phyloP scores from a whole-genome alignment of 2,888 invertebrate species.

The Cantharis lateralis region DNA sequence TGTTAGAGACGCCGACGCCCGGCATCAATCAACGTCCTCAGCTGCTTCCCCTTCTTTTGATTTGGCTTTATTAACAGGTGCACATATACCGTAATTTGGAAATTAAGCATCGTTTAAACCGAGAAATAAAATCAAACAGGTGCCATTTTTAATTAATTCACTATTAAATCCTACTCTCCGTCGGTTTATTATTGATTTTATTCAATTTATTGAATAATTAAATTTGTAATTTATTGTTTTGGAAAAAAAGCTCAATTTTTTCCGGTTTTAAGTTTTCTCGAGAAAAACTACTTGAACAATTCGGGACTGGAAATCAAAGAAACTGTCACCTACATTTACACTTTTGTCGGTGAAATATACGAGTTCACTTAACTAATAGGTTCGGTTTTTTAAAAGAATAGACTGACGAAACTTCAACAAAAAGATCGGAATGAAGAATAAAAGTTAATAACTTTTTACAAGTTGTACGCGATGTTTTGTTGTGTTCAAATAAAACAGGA shows the following conservation, averaged over 20 bases:
- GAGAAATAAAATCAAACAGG: background rate
- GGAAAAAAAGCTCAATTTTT: background rate
- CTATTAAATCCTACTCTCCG: background rate
- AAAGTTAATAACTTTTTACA: background rate
- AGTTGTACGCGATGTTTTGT: background rate
- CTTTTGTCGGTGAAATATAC: background rate
- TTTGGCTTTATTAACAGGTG: constrained; percentile 18
- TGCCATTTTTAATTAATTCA: background rate
- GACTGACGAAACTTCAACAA: background rate
- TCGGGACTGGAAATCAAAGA: background rate
- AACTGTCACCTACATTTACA: background rate
- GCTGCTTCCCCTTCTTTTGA: constrained; percentile 11
- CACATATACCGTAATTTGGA: constrained; percentile 1
- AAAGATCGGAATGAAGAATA: background rate
- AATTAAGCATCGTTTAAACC: background rate
- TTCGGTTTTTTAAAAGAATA: background rate
- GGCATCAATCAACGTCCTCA: constrained; percentile 30
- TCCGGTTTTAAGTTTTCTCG: background rate
- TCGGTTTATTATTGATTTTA: background rate
- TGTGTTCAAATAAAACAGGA: background rate
- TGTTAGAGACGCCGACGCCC: constrained; percentile 40
- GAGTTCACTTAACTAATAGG: background rate
- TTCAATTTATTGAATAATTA: background rate
- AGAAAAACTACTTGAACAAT: background rate
- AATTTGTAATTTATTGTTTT: background rate